These are phyloP conservation scores for Artibeus jamaicensis DNA, from an alignment of 2,797 vertebrate genomes.

Conservation along the genomic window DNA sequence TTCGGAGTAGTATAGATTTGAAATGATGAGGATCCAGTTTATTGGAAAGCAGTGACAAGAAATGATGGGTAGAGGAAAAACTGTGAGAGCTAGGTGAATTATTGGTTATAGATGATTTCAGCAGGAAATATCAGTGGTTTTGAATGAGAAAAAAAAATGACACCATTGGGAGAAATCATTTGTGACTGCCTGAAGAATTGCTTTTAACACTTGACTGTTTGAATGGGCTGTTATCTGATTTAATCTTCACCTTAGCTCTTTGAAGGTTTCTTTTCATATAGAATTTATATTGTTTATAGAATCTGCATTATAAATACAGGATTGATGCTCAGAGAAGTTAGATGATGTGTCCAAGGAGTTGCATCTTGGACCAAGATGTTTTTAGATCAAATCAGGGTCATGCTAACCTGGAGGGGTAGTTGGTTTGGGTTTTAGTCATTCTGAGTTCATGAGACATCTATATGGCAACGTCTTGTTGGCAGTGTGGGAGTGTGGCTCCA, in stretches of 20 bases:
- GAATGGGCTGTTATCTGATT: neutral
- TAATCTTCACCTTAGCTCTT: neutral
- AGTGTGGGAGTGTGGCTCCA: neutral
- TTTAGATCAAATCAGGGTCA: neutral
- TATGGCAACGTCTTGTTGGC: neutral
- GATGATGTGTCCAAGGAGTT: neutral
- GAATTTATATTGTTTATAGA: neutral
- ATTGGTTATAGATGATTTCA: neutral
- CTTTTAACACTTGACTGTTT: neutral
- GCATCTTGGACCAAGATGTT: neutral
- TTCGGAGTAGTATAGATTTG: neutral
- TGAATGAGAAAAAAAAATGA: neutral
- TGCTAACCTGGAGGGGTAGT: neutral
- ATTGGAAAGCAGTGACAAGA: neutral
- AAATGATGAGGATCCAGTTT: neutral
- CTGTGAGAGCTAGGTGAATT: neutral
- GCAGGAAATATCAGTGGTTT: neutral
- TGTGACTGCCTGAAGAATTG: neutral
- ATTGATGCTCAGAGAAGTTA: neutral
- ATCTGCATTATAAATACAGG: neutral
- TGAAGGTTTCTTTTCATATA: neutral
- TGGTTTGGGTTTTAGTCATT: constrained; percentile 2
- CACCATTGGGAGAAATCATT: neutral
- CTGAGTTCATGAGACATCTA: neutral
- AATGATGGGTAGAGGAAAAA: neutral